Conservation (phyloP, 1,140 invertebrate genomes). For the Plectrocnemia conspersa region DNA sequence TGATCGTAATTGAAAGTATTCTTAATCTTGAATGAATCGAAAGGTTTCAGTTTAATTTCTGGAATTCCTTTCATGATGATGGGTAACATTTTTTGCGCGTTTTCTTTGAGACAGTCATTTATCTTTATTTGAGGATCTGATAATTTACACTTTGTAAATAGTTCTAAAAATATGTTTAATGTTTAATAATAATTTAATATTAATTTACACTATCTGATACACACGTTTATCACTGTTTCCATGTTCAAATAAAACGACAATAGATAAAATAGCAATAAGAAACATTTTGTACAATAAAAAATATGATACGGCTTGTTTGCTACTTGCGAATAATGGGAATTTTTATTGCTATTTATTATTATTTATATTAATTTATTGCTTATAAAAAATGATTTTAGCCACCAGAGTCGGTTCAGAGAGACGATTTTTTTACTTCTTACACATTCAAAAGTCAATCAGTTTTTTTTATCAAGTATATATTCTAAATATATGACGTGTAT, state of each 20-base stretch:
- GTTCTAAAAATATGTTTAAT: not conserved
- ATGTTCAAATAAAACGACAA: no score
- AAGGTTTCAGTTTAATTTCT: conserved; percentile 35
- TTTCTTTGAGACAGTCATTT: conserved; percentile 38
- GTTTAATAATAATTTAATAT: not conserved
- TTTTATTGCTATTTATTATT: no score
- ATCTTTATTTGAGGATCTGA: conserved; percentile 12
- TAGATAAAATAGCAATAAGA: no score
- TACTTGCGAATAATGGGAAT: no score
- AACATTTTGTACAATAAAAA: no score
- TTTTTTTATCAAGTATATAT: no score
- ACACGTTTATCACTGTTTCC: no score
- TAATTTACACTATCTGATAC: no score
- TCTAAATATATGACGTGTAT: no score
- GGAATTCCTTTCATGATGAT: conserved; percentile 39
- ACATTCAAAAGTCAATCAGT: conserved; percentile 1
- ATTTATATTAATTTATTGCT: not conserved
- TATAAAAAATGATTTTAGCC: not conserved
- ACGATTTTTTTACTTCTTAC: conserved; percentile 5
- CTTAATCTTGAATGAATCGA: conserved; percentile 41
- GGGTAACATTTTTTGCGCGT: conserved; percentile 38
- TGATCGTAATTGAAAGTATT: conserved; percentile 37
- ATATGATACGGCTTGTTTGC: no score
- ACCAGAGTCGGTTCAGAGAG: no score
- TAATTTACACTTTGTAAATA: not conserved